Evolutionary conservation across 2,797 vertebrate species (phyloP).

Genomic region (Hippocampus kuda): DNA sequence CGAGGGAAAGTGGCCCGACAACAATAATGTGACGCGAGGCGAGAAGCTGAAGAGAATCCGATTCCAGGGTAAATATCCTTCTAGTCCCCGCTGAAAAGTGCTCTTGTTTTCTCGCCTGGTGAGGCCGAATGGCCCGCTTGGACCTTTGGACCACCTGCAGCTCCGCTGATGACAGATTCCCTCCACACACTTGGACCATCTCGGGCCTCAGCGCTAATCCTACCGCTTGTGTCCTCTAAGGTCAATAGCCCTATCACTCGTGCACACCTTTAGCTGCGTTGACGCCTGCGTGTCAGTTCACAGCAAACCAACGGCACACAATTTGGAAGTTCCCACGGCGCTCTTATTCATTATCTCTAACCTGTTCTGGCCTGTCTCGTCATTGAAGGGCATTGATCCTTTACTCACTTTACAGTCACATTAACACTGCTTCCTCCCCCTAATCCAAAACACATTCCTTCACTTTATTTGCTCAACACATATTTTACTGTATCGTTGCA

Average conservation of each 20-base stretch:
- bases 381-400: slow-evolving; percentile 57
- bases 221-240: slow-evolving; percentile 36
- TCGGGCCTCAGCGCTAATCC: slow-evolving; percentile 52
- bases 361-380: slow-evolving; percentile 60
- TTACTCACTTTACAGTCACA: slow-evolving; percentile 50
- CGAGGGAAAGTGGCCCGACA: slow-evolving; percentile 30
- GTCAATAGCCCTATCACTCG: slow-evolving; percentile 55
- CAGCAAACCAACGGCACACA: slow-evolving; percentile 36
- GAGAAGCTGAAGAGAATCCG: slow-evolving; percentile 48
- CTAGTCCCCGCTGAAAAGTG: slow-evolving; percentile 41
- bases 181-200: slow-evolving; percentile 45
- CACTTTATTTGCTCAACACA: slow-evolving; percentile 19
- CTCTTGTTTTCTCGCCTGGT: slow-evolving; percentile 47
- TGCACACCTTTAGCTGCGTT: slow-evolving; percentile 44
- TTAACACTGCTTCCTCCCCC: slow-evolving; percentile 51
- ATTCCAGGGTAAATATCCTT: slow-evolving; percentile 52
- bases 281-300: slow-evolving; percentile 44
- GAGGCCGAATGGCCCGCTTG: slow-evolving; percentile 35
- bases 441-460: slow-evolving; percentile 38
- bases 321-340: slow-evolving; percentile 54
- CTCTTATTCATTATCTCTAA: slow-evolving; percentile 62
- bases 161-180: slow-evolving; percentile 55
- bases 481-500: slow-evolving; percentile 17
- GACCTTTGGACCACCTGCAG: slow-evolving; percentile 61
- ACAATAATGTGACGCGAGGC: slow-evolving; percentile 43